A percentile compares a stretch with the other conserved stretches of the same genome.
phyloP scores from a whole-genome alignment of 2,113 vertebrate species.

The Dipodomys spectabilis region DNA sequence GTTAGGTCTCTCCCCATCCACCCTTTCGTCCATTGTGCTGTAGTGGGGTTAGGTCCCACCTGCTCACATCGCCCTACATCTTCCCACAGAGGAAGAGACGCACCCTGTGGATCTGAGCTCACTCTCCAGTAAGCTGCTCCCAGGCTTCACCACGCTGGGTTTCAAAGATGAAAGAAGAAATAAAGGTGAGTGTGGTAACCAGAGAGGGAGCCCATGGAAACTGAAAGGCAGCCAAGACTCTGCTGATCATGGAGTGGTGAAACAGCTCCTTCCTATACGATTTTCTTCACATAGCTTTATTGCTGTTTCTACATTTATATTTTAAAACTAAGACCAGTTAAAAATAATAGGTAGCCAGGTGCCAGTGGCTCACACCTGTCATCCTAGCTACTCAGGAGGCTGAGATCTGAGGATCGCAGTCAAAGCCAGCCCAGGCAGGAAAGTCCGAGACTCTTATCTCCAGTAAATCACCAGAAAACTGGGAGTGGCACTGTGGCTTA shows the following conservation, averaged over 20 bases:
- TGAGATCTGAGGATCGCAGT: too few relatives aligned
- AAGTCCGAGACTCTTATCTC: too few relatives aligned
- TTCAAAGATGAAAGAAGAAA: constrained; percentile 97
- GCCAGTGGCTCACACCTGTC: too few relatives aligned
- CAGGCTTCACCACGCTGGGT: constrained; percentile 94
- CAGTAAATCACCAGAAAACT: too few relatives aligned
- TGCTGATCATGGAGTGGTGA: neutral
- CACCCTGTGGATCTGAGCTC: constrained; percentile 96
- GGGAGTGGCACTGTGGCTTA: too few relatives aligned
- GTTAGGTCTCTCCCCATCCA: fast-evolving
- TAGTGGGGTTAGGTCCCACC: neutral
- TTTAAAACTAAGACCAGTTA: neutral
- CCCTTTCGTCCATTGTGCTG: fast-evolving
- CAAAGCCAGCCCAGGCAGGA: too few relatives aligned
- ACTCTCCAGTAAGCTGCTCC: constrained; percentile 95
- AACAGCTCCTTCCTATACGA: too few relatives aligned
- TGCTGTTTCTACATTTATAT: neutral
- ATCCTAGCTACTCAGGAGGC: too few relatives aligned
- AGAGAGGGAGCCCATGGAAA: neutral
- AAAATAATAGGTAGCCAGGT: too few relatives aligned
- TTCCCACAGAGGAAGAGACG: constrained; percentile 92
- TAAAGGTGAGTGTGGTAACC: constrained; percentile 88
- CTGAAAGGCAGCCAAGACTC: neutral
- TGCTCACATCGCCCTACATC: neutral
- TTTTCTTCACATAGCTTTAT: neutral